Evolutionary conservation across 2,113 vertebrate genomes (phyloP), one percentile per base, ranked within the genome.

Genomic region (Equus quagga): DNA sequence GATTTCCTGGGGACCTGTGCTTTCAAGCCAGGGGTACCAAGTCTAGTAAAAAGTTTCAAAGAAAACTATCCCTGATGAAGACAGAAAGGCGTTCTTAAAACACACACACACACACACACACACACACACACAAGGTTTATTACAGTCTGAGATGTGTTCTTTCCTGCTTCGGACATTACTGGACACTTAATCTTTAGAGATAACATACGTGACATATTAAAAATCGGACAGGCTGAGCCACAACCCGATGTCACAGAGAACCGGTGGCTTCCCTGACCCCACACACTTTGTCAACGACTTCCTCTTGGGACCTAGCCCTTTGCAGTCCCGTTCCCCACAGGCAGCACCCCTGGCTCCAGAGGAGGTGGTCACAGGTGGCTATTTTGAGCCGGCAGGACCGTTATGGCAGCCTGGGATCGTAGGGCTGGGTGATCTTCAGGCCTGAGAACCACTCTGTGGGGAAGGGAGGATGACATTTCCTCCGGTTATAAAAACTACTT

Each of bases 401-500:
- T 83, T n/a, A 36, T 0, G 56, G 95, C 89, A 76, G 91, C 93
- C 96, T 41, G 69, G 79, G 86, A 82, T 72, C 54, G 28, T 93
- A 95, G 26, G 86, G 81, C 97, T 96, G 65, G 51, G 67, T 73
- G 72, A 96, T 96, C 95, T 96, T 93, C n/a, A 60, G 97, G 75
- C 82, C 82, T 94, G 69, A 93, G 93, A 97, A 91, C 82, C 96
- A 96, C 82, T 96, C 93, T 96, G 96, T 62, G 91, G 96, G 93
- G 87, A 60, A 36, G 87, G 65, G 91, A 83, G 89, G 41, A 94
- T 62, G 87, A 87, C 84, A 93, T 88, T 96, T 82, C 96, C 90
- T 97, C 97, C 80, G 81, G 96, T 83, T 89, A 98, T 96, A 46
- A 97, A 97, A 97, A 96, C 87, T 83, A 87, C 79, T 98, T 89